Base-by-base conservation (phyloP, 2,888 invertebrate species). In the Zygothrica quintamaculata region DNA sequence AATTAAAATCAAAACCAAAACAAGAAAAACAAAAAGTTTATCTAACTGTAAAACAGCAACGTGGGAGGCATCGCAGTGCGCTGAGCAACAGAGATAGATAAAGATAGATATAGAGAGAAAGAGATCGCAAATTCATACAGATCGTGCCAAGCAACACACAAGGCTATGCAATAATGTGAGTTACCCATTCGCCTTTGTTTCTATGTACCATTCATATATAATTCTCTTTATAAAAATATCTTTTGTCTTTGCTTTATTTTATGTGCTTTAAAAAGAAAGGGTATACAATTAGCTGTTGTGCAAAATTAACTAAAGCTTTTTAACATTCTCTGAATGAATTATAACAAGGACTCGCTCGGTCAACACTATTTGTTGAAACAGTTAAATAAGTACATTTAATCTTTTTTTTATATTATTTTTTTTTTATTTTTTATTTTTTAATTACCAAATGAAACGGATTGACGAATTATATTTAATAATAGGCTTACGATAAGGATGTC, bases 81-180 rank as follows among this genome's bases (percentile, higher is more conserved):
- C 18, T 18, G 22, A 42, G 31, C 36, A 29, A 47, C 7, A 12
- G 51, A 61, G 42, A 12, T 50, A 60, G 46, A 46, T 39, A 56
- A 25, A 51, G 36, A 37, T 12, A 56, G 36, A 40, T 26, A 40
- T 34, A 26, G 29, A 46, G 18, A 7, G 29, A 26, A 11, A 15
- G 16, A 44, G 53, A 26, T 42, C 57, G 48, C 47, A 37, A 40
- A 43, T 56, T 62, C 52, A 51, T 33, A 12, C 46, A 65, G 72
- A 74, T 69, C 65, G 64, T 62, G 77, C 46, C 73, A 52, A 74
- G 69, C 65, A 70, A 71, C 46, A 43, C 48, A 59, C 74, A 77
- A 77, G 71, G 77, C 65, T 74, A 67, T 66, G 22, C 18, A 47
- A 64, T 68, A 60, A 64, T 65, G 77, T 77, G 64, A 77, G 77